Evolutionary conservation across 1,140 invertebrate genomes (phyloP), one percentile per base, ranked within the genome.

Genomic region (Tribolium castaneum): DNA sequence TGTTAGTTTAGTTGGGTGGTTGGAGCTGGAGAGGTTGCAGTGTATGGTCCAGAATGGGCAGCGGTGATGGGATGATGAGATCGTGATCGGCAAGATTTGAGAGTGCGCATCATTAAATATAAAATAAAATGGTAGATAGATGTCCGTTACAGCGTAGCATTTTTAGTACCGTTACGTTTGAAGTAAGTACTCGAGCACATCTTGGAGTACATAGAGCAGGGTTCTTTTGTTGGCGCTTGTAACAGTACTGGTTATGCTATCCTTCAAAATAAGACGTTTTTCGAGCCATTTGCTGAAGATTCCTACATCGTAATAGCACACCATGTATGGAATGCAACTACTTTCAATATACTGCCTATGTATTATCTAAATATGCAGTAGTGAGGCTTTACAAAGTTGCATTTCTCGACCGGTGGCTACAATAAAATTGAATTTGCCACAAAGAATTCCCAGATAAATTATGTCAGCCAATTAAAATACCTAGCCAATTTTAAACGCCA

Each of bases 91-190:
- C 35, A 72, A 62, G 16, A 30, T 71, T 52, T 72, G 39, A 72
- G 50, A 72, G 22, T 72, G 35, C 9, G 50, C 70, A 50, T 51
- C 70, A 51, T 72, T 72, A 72, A 50, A 72, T 19, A 19, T 9
- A 22, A 72, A 72, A 72, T 51, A 30, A 72, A 70, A 39, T 35
- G 12, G 9, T 6, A 16, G 14, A 50, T 51, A 51, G 49, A 72
- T 30, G 10, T 7, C 70, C 45, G 70, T 72, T 72, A 72, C 39
- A 62, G 12, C 39, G 16, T 51, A 72, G 70, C 49, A 52, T 13
- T 73, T 54, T 30, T 52, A 73, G 52, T 73, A 73, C 45, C 71
- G 50, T 73, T 73, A 73, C 16, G n/a, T 73, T 30, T 73, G 49
- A 73, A 51, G 49, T 72, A 72, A 72, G 70, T 73, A 54, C 50